A percentile compares a stretch with the other conserved stretches of the same genome.
Evolutionary conservation across 2,113 vertebrate species (phyloP).

Genomic region (Empidonax traillii): DNA sequence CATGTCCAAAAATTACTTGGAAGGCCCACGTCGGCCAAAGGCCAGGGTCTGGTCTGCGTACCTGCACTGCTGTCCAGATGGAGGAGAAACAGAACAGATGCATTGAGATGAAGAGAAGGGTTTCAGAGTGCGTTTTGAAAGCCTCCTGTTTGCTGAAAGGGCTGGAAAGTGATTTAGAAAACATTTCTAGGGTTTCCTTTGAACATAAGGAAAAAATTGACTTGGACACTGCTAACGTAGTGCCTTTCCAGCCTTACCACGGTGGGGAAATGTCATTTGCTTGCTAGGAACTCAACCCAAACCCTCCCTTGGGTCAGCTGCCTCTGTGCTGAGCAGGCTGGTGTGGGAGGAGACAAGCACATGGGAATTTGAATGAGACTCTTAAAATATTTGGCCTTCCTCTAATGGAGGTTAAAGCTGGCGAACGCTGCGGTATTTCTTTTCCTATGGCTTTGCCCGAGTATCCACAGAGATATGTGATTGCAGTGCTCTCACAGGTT

Average conservation of each 20-base stretch:
- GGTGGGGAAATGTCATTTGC: not conserved
- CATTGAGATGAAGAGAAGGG: not conserved
- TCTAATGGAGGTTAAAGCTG: not conserved
- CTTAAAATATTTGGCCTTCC: not conserved
- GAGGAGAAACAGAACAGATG: slow-evolving; percentile 50
- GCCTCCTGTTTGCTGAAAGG: slow-evolving; percentile 11
- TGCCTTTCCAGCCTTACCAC: not conserved
- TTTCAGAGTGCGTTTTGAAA: slow-evolving; percentile 41
- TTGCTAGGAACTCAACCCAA: not conserved
- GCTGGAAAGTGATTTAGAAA: slow-evolving; percentile 38
- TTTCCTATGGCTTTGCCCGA: not conserved
- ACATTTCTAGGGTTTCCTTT: slow-evolving; percentile 46
- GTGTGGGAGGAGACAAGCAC: not conserved
- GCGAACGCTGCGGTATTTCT: not conserved
- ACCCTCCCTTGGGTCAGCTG: not conserved
- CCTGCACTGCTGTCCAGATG: slow-evolving; percentile 24
- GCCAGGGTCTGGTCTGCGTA: slow-evolving; percentile 16
- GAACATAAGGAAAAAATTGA: slow-evolving; percentile 48
- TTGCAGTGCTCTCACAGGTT: not conserved
- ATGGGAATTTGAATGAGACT: not conserved
- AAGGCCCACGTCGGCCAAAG: slow-evolving; percentile 43
- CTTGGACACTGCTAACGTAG: not conserved
- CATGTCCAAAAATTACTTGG: slow-evolving; percentile 66
- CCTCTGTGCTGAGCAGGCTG: not conserved
- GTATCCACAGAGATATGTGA: not conserved